Base-by-base conservation (phyloP, 2,113 vertebrate genomes). In the Myxocyprinus asiaticus region DNA sequence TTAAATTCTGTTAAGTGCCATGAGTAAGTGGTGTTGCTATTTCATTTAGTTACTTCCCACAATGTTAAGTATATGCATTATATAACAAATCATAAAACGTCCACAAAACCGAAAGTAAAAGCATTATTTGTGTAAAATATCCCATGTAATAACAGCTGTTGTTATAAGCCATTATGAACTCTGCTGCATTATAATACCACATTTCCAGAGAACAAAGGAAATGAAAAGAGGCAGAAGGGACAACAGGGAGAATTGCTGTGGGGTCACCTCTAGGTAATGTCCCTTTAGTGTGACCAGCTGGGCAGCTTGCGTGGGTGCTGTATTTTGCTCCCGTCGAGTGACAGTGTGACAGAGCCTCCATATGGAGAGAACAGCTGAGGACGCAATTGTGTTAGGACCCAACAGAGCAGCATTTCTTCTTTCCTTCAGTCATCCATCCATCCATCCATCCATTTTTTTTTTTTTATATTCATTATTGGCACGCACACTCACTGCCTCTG, bases 191-290 rank as follows among this genome's bases (percentile, higher is more conserved):
- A 55, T n/a, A 70, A 70, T 11, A 43, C 11, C 3, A 12, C 51
- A 44, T 8, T 56, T 1, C 2, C 53, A 58, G 51, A 71, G 12
- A 71, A 56, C 14, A 72, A 45, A 5, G 69, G 53, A 72, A 44
- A 42, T 90, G 85, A 83, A 91, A 86, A 85, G 82, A 59, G 73
- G 83, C 86, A 85, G 43, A 5, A 17, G 76, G 76, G 12, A 67
- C 65, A 73, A 56, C n/a, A 61, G 22, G 10, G 5, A 69, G 58
- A 10, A 33, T 3, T 3, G 73, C 80, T 70, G 11, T 53, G 50
- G 88, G 84, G 89, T 92, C 86, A 92, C 90, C 91, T 90, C 90
- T 63, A 88, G 89, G 88, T 88, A 89, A 76, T 67, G 81, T 66
- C 82, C 75, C 80, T 78, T 81, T 71, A 81, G 78, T 63, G 76